These are phyloP conservation scores for Pangasius larnaudii DNA, from an alignment of 2,797 vertebrate genomes.

Conservation along the genomic window DNA sequence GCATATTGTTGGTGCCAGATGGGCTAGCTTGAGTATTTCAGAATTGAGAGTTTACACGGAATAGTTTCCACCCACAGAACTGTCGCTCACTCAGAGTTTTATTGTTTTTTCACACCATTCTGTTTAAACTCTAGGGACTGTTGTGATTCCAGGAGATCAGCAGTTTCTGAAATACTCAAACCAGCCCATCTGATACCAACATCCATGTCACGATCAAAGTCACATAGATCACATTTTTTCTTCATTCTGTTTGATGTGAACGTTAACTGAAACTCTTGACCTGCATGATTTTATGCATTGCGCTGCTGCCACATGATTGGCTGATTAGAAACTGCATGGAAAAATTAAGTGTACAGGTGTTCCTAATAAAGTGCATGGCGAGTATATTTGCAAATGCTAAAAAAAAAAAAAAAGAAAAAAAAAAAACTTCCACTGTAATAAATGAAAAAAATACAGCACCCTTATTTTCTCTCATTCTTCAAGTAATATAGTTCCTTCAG, in stretches of 20 bases:
- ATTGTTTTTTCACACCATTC: too few species aligned
- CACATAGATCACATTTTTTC: not conserved
- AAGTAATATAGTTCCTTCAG: not conserved
- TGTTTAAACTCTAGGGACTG: too few species aligned
- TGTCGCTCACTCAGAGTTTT: not conserved
- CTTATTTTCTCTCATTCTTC: not conserved
- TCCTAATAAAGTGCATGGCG: not conserved
- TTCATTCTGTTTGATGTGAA: not conserved
- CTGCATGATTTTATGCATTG: not conserved
- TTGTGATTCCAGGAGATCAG: too few species aligned
- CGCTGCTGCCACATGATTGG: not conserved
- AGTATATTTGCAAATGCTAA: not conserved
- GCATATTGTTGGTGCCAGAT: not conserved
- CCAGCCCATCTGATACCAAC: not conserved
- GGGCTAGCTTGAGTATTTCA: too few species aligned
- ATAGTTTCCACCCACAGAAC: not conserved
- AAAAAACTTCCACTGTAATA: not conserved
- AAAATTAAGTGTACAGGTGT: not conserved
- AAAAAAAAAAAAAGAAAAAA: too few species aligned
- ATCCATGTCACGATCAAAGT: not conserved
- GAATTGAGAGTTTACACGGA: too few species aligned
- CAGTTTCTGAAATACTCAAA: not conserved
- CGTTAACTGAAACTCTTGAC: not conserved
- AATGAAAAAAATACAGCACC: not conserved
- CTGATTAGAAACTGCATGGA: not conserved